Conservation (phyloP, 2,113 vertebrate genomes). For the Merops nubicus region DNA sequence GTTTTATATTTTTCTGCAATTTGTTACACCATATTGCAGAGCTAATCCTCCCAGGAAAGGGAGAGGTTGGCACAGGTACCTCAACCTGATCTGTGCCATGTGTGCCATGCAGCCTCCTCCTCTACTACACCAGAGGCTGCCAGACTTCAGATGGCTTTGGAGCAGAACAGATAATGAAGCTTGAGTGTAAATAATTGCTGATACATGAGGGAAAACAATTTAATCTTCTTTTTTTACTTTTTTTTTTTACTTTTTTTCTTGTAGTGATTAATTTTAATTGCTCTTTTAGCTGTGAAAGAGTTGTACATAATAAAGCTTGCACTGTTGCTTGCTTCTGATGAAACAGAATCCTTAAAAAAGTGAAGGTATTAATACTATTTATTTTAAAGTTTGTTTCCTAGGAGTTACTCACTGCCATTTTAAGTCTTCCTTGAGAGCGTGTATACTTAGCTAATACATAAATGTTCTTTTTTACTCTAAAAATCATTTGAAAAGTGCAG, state of each 20-base stretch:
- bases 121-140: not conserved
- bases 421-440: not conserved
- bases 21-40: constrained; percentile 25
- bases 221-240: not conserved
- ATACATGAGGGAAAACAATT: not conserved
- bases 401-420: not conserved
- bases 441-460: not conserved
- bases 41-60: constrained; percentile 7
- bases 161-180: not conserved
- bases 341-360: not conserved
- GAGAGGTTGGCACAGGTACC: not conserved
- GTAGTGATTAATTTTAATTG: not conserved
- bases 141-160: constrained; percentile 10
- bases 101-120: not conserved
- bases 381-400: not conserved
- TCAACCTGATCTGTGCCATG: not conserved
- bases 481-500: not conserved
- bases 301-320: not conserved
- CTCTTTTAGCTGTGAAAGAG: not conserved
- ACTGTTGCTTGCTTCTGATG: not conserved
- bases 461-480: not conserved
- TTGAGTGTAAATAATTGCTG: constrained; percentile 17
- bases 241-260: not conserved
- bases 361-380: not conserved
- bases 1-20: not conserved